phyloP scores from a whole-genome alignment of 1,140 invertebrate species.

The Drosophila ficusphila region DNA sequence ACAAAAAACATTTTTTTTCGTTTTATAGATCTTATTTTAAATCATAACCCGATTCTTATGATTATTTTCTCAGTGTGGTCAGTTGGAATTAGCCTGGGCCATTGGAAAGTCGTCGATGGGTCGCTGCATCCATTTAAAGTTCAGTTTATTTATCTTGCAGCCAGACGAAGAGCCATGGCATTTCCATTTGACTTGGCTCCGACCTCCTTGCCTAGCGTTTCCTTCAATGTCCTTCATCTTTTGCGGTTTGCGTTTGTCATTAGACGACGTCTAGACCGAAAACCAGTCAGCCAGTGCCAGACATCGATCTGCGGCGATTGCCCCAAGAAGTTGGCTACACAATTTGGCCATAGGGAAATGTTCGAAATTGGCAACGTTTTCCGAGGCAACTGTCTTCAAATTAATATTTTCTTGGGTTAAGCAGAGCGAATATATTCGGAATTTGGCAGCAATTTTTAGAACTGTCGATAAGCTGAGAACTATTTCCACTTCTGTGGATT shows the following conservation, averaged over 20 bases:
- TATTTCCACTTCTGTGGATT: no score
- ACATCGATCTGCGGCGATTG: constrained; percentile 57
- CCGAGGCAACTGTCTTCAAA: constrained; percentile 3
- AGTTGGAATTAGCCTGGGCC: constrained; percentile 55
- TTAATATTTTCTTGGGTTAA: constrained; percentile 40
- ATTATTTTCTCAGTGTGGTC: constrained; percentile 26
- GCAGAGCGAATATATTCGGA: constrained; percentile 20
- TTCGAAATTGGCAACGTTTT: constrained; percentile 65
- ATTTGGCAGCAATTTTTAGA: constrained; percentile 17
- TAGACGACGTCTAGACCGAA: constrained; percentile 71
- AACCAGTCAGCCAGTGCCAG: constrained; percentile 52
- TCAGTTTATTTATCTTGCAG: constrained; percentile 72
- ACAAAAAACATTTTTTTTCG: no score
- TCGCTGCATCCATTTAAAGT: constrained; percentile 70
- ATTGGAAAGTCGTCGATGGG: constrained; percentile 41
- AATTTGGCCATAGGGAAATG: constrained; percentile 66
- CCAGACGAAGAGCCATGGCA: constrained; percentile 17
- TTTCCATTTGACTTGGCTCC: constrained; percentile 78
- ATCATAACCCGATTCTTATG: no score
- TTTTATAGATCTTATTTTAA: no score
- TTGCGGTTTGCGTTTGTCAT: constrained; percentile 78
- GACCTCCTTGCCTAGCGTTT: constrained; percentile 73
- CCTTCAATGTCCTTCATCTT: constrained; percentile 49
- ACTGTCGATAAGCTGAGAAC: not conserved
- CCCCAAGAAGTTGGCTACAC: constrained; percentile 51